Evolutionary conservation across 2,888 invertebrate genomes (phyloP), one percentile per base, ranked within the genome.

Genomic region (Lasioglossum leucozonium): DNA sequence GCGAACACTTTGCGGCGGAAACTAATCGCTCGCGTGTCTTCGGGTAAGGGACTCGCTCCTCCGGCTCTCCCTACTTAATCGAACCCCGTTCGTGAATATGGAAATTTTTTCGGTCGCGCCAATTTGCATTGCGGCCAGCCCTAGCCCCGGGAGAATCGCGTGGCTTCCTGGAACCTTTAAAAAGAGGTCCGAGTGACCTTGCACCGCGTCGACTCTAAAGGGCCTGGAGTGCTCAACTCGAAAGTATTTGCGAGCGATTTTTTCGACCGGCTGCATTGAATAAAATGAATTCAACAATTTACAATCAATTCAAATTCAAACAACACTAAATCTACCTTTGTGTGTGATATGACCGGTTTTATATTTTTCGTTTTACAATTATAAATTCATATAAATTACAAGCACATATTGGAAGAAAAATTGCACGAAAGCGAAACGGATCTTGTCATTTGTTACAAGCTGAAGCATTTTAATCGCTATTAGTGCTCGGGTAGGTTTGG

Each of bases 31-130:
- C 55, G 47, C 30, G 30, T 58, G 26, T 37, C 67, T 77, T 76
- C n/a, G 18, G 2, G 26, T 13, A 18, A 16, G 11, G 47, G 40
- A 65, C 16, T 3, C 34, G 34, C 34, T 3, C 2, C 71, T 37
- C 16, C 13, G 8, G 30, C 16, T 18, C 10, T 18, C 34, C 22
- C 42, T 69, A 67, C 65, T 83, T 72, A 69, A 83, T 37, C 42
- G 37, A 76, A 22, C 22, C 51, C 65, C 55, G n/a, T 55, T 10
- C 55, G 40, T 51, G 77, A 37, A 65, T 62, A 81, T 73, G 81
- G 67, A 81, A 26, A 81, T 51, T 77, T 30, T 30, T 18, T 16
- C 40, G 34, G 8, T 67, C 8, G 11, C 16, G 1, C 16, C 10
- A 3, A 55, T 67, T 42, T 16, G 42, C 75, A n/a, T 51, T 16